These are phyloP conservation scores for Endotricha flammealis DNA, from an alignment of 2,888 invertebrate species.

Conservation along the genomic window DNA sequence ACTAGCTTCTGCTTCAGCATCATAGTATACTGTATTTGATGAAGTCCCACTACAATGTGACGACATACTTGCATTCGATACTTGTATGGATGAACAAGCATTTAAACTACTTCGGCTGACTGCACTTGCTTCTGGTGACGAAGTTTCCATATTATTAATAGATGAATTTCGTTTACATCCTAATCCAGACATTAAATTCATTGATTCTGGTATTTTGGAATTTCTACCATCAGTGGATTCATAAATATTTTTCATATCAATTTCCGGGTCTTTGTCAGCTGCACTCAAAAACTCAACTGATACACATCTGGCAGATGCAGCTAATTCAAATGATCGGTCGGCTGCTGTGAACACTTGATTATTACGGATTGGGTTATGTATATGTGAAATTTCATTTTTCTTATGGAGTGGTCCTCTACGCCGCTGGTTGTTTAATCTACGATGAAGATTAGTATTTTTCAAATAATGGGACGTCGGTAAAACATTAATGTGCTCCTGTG, in stretches of 20 bases:
- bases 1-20: slow-evolving; percentile 63
- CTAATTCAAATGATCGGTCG: slow-evolving; percentile 70
- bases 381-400: slow-evolving; percentile 83
- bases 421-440: slow-evolving; percentile 85
- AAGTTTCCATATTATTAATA: slow-evolving; percentile 39
- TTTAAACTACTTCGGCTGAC: slow-evolving; percentile 31
- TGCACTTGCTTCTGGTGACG: slow-evolving; percentile 40
- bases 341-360: slow-evolving; percentile 44
- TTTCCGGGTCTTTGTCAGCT: slow-evolving; percentile 81
- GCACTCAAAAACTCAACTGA: slow-evolving; percentile 82
- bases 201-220: slow-evolving; percentile 76
- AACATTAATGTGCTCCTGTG: slow-evolving; percentile 71
- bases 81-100: slow-evolving; percentile 42
- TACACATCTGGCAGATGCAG: slow-evolving; percentile 78
- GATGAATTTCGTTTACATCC: slow-evolving; percentile 65
- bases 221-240: slow-evolving; percentile 81
- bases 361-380: slow-evolving; percentile 83
- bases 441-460: slow-evolving; percentile 71
- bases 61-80: slow-evolving; percentile 69
- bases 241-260: slow-evolving; percentile 85
- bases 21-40: slow-evolving; percentile 69
- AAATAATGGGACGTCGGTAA: slow-evolving; percentile 63
- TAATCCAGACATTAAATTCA: slow-evolving; percentile 65
- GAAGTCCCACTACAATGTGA: slow-evolving; percentile 71
- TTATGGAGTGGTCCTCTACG: slow-evolving; percentile 79